Evolutionary conservation across 2,113 vertebrate genomes (phyloP), one percentile per base, ranked within the genome.

Genomic region (Orycteropus afer): DNA sequence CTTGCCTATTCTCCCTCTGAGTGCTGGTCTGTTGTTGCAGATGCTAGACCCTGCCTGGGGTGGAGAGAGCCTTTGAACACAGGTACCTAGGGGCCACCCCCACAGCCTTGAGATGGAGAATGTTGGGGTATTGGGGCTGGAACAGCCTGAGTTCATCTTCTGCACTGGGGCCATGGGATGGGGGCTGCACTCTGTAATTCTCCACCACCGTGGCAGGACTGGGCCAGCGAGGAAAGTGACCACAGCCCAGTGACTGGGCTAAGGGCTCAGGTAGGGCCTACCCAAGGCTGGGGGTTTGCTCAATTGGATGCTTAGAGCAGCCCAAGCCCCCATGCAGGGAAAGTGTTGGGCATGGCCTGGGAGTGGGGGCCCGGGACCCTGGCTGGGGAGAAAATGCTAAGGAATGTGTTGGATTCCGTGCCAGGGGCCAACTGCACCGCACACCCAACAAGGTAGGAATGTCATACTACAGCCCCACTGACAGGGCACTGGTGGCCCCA

Each of bases 381-480:
- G 10, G 25, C 10, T 9, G 47, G 47, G 51, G 4, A 55, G 73
- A n/a, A 79, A 67, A 27, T 47, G 47, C 71, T 65, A 32, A 29
- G 63, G 32, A 86, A 57, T 40, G n/a, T 34, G 45, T 45, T 37
- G 49, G 63, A 37, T 47, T 88, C 37, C 5, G 27, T 51, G 49
- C 77, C 40, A 1, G 14, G 65, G 77, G 14, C 15, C 34, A 5
- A 13, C n/a, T 18, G 9, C 29, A 23, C 79, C 47, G 18, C 67
- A 18, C 51, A 79, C 73, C 45, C 51, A 47, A 84, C 45, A 42
- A 25, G 3, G 3, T 37, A 23, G 49, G 55, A 23, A 13, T 5
- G 34, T 51, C 0, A 37, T 3, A 49, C 65, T 34, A 18, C 17
- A 1, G 1, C 32, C 67, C 49, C 32, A 15, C 89, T 0, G 1